phyloP scores from a whole-genome alignment of 2,888 invertebrate species.

The Oscheius onirici region DNA sequence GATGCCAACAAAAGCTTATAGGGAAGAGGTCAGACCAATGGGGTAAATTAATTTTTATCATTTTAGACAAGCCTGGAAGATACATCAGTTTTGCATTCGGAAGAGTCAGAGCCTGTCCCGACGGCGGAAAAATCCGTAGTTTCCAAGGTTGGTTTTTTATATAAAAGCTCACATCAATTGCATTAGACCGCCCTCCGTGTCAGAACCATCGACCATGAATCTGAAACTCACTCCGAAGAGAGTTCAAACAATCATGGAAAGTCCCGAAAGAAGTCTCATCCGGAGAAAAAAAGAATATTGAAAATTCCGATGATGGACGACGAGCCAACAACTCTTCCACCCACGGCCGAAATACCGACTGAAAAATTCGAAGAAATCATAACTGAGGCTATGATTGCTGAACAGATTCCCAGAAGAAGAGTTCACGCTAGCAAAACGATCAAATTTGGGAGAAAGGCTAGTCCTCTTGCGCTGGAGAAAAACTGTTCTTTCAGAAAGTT shows the following conservation, averaged over 20 bases:
- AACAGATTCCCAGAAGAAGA: conserved; percentile 2
- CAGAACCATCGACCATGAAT: conserved; percentile 11
- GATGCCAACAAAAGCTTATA: not conserved
- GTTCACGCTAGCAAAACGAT: conserved; percentile 25
- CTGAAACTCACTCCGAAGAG: not conserved
- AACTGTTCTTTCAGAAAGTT: too few relatives aligned
- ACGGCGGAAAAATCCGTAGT: not conserved
- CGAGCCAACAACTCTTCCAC: conserved; percentile 1
- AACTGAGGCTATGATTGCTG: conserved; percentile 11
- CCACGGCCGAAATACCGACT: conserved; percentile 11
- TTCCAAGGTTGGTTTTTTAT: conserved; percentile 6
- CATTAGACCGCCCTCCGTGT: conserved; percentile 24
- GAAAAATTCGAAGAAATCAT: not conserved
- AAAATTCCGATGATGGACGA: conserved; percentile 13
- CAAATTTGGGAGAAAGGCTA: conserved; percentile 11
- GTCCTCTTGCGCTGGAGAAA: not conserved
- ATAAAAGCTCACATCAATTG: not conserved
- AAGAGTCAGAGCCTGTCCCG: conserved; percentile 4
- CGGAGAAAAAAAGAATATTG: not conserved
- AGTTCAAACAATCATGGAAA: not conserved
- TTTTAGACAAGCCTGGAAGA: conserved; percentile 19
- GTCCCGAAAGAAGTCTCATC: conserved; percentile 3
- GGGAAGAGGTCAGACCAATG: not conserved
- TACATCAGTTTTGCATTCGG: conserved; percentile 7
- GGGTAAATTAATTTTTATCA: not conserved